A percentile compares a stretch with the other conserved stretches of the same genome.
Evolutionary conservation across 2,797 vertebrate species (phyloP).

Genomic region (Chromis chromis): DNA sequence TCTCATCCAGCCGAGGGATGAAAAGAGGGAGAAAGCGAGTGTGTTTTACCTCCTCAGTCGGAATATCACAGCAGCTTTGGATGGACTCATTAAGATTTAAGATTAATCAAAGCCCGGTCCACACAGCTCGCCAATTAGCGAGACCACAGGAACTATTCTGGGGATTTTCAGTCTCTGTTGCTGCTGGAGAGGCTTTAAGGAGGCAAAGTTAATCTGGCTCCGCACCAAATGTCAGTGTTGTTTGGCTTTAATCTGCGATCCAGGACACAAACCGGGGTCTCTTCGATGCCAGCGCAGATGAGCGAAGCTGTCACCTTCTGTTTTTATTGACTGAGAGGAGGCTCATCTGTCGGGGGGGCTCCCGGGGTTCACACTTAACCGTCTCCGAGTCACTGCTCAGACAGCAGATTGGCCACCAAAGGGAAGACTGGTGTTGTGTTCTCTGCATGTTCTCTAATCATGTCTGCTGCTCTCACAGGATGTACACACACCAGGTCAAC

Average conservation of each 20-base stretch:
- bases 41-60: conserved; percentile 68
- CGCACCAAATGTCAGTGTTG: conserved; percentile 68
- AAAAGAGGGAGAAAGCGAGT: conserved; percentile 66
- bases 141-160: conserved; percentile 67
- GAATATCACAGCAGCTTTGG: conserved; percentile 75
- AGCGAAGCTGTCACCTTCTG: conserved; percentile 65
- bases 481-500: conserved; percentile 33
- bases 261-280: conserved; percentile 56
- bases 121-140: conserved; percentile 69
- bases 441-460: conserved; percentile 60
- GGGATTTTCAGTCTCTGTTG: conserved; percentile 60
- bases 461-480: conserved; percentile 50
- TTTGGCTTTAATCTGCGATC: conserved; percentile 66
- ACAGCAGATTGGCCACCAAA: conserved; percentile 44
- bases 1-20: conserved; percentile 62
- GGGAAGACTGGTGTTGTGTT: conserved; percentile 37
- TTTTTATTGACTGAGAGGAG: conserved; percentile 60
- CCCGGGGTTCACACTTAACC: conserved; percentile 35
- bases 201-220: conserved; percentile 72
- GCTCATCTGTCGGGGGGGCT: conserved; percentile 15
- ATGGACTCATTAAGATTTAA: conserved; percentile 77
- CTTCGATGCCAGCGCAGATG: conserved; percentile 44
- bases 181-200: conserved; percentile 75
- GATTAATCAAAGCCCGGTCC: conserved; percentile 74
- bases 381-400: conserved; percentile 53